phyloP scores from a whole-genome alignment of 2,888 invertebrate species.

The Mactromeris polynyma region DNA sequence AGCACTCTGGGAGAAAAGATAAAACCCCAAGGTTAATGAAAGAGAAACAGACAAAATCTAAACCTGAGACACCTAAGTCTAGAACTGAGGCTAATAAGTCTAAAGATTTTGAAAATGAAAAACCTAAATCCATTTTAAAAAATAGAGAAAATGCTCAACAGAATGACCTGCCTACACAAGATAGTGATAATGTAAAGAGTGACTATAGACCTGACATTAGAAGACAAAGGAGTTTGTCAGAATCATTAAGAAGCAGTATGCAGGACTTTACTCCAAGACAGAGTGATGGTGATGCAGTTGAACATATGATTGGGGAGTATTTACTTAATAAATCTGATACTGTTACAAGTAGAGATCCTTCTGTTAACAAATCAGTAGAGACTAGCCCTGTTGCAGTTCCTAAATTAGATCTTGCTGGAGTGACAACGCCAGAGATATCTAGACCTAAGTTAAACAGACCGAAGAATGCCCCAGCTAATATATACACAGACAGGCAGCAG shows the following conservation, averaged over 20 bases:
- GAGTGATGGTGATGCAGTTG: slow-evolving; percentile 57
- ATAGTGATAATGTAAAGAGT: neutral
- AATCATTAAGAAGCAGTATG: neutral
- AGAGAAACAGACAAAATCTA: slow-evolving; percentile 34
- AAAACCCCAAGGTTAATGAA: slow-evolving; percentile 58
- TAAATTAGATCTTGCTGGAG: slow-evolving; percentile 58
- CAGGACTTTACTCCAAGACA: slow-evolving; percentile 59
- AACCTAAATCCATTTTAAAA: slow-evolving; percentile 33
- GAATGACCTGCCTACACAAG: neutral
- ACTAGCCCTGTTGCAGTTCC: slow-evolving; percentile 30
- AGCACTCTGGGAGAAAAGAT: slow-evolving; percentile 56
- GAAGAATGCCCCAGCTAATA: slow-evolving; percentile 71
- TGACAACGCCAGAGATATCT: slow-evolving; percentile 53
- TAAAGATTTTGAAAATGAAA: slow-evolving; percentile 26
- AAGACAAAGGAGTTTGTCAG: slow-evolving; percentile 18
- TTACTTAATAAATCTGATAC: slow-evolving; percentile 27
- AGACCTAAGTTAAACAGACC: slow-evolving; percentile 74
- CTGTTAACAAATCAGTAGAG: slow-evolving; percentile 9
- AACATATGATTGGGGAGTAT: slow-evolving; percentile 56
- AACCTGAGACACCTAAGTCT: slow-evolving; percentile 16
- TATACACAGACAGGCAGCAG: slow-evolving; percentile 65
- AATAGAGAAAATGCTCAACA: slow-evolving; percentile 8
- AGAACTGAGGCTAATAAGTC: neutral
- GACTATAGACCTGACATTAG: neutral
- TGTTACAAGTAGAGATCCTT: neutral